Evolutionary conservation across 2,888 invertebrate genomes (phyloP), one percentile per base, ranked within the genome.

Genomic region (Chaitophorus viminalis): DNA sequence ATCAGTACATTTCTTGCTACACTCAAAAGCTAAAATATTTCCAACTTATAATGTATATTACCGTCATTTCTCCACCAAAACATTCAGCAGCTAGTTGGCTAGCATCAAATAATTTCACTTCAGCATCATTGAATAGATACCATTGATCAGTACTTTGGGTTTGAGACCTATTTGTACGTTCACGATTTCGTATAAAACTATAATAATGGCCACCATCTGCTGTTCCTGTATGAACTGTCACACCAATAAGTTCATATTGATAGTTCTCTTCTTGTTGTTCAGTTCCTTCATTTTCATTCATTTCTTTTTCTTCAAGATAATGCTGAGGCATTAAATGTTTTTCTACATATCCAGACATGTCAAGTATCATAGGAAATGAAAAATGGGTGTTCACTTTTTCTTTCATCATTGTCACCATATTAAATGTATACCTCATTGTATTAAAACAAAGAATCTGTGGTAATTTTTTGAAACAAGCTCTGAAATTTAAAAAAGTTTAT

Each of bases 311-410:
- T 88, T 90, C 90, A 88, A 87, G 95, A 91, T 96, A 96, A 90
- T 96, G 96, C 89, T 96, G 96, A 0, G 97, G 96, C 95, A 97
- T 96, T 2, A 98, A 93, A 90, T 96, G 96, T 91, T 97, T 96
- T 92, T 98, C 98, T 89, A 98, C 96, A 91, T 98, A 98, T 72
- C 96, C 96, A 0, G 96, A 96, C 98, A 98, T 98, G 91, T 98
- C 98, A 21, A 98, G 93, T 81, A 96, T 93, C 92, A 98, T 94
- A 0, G 98, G 98, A 92, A 98, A 98, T 25, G 98, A 98, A 91
- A 98, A 98, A 91, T 98, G 98, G 0, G 98, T 98, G 92, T 98
- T 98, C 1, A 98, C 98, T 91, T 98, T 98, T 91, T 98, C 98
- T 91, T 98, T 98, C 89, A 97, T 93, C 98, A 98, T 98, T 0